Percentiles rank a stretch among this genome's conserved stretches.
Conservation (phyloP, 2,113 vertebrate genomes). For the Otolemur garnettii region DNA sequence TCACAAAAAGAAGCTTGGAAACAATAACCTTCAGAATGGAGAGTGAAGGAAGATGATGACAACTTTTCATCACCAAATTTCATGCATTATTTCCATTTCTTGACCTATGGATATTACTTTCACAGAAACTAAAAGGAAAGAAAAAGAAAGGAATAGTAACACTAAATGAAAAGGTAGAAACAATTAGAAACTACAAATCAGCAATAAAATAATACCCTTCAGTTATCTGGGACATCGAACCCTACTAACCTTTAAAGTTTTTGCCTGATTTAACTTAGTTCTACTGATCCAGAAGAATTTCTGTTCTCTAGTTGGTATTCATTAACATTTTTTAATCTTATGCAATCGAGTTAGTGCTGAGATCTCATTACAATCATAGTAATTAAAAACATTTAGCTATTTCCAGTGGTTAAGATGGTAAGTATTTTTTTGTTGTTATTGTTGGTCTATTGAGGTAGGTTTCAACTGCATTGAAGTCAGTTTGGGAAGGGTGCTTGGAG, state of each 20-base stretch:
- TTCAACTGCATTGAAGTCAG: not conserved
- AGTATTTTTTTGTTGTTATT: not conserved
- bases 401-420: not conserved
- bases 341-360: not conserved
- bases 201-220: not conserved
- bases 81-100: not conserved
- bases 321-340: not conserved
- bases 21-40: not conserved
- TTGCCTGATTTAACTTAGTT: not conserved
- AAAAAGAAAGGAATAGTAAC: not conserved
- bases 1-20: not conserved
- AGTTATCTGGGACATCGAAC: not conserved
- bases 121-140: not conserved
- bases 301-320: not conserved
- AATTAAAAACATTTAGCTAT: not conserved
- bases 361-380: not conserved
- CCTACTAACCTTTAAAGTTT: not conserved
- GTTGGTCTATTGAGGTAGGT: not conserved
- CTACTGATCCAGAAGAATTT: not conserved
- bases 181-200: not conserved
- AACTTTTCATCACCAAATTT: slow-evolving; percentile 11
- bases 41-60: not conserved
- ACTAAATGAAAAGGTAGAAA: not conserved
- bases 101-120: not conserved
- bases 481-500: not conserved